Base-by-base conservation (phyloP, 2,888 invertebrate genomes). In the Erannis defoliaria region DNA sequence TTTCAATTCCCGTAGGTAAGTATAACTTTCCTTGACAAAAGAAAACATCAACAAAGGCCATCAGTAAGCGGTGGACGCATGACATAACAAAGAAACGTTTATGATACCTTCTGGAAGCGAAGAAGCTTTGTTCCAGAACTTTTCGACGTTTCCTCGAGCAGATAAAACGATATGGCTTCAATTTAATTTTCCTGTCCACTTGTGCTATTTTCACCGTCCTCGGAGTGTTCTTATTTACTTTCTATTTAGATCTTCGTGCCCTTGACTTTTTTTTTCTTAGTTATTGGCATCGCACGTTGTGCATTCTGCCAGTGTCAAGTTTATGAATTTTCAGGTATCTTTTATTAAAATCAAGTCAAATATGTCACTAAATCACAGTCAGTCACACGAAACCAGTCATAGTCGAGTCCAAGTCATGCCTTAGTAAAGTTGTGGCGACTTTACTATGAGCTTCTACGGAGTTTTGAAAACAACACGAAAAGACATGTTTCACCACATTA, bases 61-160 rank as follows among this genome's bases (percentile, higher is more conserved):
- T 26, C 50, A 16, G 42, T 56, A 35, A 59, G 31, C 38, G 21
- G 10, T 43, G 42, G 50, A 43, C 33, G 19, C 40, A 16, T 31
- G 59, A 59, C 40, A 45, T 45, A 51, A 58, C 58, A 59, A 59
- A 48, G 59, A 53, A 53, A 40, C 40, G 43, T 43, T 45, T 42
- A 42, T 31, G 35, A 50, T 29, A 31, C 21, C 31, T 38, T 37
- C 51, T 53, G 51, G 40, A 58, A 46, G n/a, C n/a, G 38, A 21
- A n/a, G 29, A 26, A 50, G 26, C 57, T 37, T 51, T 51, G 58
- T 58, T 51, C 58, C 58, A 46, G 50, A 58, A 29, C 26, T 45
- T 35, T 45, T 23, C n/a, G 21, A 48, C 21, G n/a, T 42, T 51
- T 46, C 31, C 31, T 19, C 42, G 40, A 9, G 14, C 8, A 35